Evolutionary conservation across 2,888 invertebrate species (phyloP).

Genomic region (Pherbina coryleti): DNA sequence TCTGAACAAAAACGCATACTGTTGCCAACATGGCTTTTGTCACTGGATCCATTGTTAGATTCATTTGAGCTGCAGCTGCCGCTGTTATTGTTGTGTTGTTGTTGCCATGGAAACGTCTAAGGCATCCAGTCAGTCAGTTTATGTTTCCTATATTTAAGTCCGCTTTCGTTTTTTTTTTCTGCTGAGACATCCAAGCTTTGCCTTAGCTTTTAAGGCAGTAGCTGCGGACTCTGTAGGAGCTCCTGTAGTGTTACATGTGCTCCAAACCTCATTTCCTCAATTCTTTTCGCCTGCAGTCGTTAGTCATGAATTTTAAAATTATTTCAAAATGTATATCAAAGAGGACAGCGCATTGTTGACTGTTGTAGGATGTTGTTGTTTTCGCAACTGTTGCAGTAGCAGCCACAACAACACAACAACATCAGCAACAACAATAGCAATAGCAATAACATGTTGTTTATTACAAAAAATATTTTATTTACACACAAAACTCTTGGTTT

Average conservation of each 20-base stretch:
- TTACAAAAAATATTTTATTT: constrained; percentile 9
- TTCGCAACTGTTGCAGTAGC: not conserved
- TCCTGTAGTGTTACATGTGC: not conserved
- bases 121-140: not conserved
- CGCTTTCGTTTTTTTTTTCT: not conserved
- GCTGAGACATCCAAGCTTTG: not conserved
- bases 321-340: constrained; percentile 9
- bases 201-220: not conserved
- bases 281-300: not conserved
- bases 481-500: constrained; percentile 3
- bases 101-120: not conserved
- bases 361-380: no score
- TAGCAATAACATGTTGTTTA: constrained; percentile 21
- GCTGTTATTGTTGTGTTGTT: not conserved
- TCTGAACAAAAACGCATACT: not conserved
- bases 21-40: constrained; percentile 25
- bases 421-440: not conserved
- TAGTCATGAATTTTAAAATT: constrained; percentile 22
- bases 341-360: not conserved
- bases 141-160: not conserved
- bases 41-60: constrained; percentile 24
- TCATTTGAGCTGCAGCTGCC: not conserved
- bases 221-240: not conserved
- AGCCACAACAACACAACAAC: not conserved
- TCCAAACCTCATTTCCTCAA: not conserved